These are phyloP conservation scores for Phymorhynchus buccinoides DNA, from an alignment of 1,140 invertebrate species.

Conservation along the genomic window DNA sequence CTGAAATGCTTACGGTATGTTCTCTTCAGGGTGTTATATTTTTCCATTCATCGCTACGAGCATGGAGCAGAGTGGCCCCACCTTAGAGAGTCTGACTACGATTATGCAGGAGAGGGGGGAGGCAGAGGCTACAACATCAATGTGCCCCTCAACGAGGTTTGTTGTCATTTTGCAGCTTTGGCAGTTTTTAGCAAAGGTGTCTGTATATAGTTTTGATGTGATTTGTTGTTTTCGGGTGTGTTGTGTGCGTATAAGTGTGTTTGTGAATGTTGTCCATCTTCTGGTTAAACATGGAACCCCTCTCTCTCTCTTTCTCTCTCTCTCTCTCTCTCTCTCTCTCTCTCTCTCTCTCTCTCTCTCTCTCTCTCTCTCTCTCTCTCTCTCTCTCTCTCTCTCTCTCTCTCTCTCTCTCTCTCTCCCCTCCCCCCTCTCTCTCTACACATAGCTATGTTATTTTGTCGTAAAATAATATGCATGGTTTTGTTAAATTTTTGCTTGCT, in stretches of 20 bases:
- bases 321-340: neutral
- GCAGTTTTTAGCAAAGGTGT: neutral
- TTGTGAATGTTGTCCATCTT: neutral
- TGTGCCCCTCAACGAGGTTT: constrained; percentile 87
- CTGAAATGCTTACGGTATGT: too few species aligned
- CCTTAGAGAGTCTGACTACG: constrained; percentile 90
- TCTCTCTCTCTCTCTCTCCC: too few species aligned
- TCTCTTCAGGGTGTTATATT: constrained; percentile 89
- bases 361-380: too few species aligned
- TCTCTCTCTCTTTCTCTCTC: neutral
- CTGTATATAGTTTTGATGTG: neutral
- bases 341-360: too few species aligned
- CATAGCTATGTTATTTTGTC: too few species aligned
- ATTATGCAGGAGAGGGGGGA: constrained; percentile 83
- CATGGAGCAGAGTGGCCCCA: constrained; percentile 95
- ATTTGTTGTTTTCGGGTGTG: neutral
- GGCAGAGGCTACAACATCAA: constrained; percentile 94
- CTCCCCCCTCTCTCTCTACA: too few species aligned
- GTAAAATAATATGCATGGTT: too few species aligned
- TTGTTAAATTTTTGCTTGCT: too few species aligned
- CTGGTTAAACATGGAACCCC: too few species aligned
- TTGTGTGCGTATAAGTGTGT: neutral
- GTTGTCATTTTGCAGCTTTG: neutral
- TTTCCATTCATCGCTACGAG: constrained; percentile 98
- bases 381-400: neutral